Evolutionary conservation across 2,113 vertebrate species (phyloP).

Genomic region (Tympanuchus pallidicinctus): DNA sequence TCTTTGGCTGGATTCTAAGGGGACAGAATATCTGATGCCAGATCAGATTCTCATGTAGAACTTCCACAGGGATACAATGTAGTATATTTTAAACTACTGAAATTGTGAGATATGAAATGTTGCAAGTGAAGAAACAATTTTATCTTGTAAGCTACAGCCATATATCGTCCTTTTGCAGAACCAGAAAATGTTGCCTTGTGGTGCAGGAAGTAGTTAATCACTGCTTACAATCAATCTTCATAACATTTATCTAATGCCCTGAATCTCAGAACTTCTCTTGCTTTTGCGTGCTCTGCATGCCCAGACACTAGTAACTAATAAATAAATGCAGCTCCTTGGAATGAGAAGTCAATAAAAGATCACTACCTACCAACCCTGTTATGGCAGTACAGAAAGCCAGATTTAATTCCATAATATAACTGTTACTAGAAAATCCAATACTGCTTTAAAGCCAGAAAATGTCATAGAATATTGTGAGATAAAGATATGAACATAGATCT

Average conservation of each 20-base stretch:
- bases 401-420: constrained; percentile 10
- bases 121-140: neutral
- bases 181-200: neutral
- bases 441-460: constrained; percentile 12
- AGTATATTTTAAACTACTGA: neutral
- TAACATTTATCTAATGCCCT: neutral
- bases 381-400: neutral
- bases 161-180: neutral
- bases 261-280: neutral
- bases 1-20: neutral
- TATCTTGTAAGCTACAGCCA: neutral
- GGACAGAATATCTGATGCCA: neutral
- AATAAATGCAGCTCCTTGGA: neutral
- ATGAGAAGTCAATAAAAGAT: neutral
- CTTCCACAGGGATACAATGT: neutral
- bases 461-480: neutral
- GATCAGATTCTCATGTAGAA: neutral
- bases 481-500: neutral
- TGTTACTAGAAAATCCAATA: neutral
- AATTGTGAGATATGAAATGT: neutral
- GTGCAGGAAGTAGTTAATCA: neutral
- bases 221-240: constrained; percentile 7
- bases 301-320: neutral
- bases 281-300: neutral
- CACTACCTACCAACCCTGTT: neutral